A percentile compares a stretch with the other conserved stretches of the same genome.
Conservation (phyloP, 2,797 vertebrate species). For the Chanos chanos region DNA sequence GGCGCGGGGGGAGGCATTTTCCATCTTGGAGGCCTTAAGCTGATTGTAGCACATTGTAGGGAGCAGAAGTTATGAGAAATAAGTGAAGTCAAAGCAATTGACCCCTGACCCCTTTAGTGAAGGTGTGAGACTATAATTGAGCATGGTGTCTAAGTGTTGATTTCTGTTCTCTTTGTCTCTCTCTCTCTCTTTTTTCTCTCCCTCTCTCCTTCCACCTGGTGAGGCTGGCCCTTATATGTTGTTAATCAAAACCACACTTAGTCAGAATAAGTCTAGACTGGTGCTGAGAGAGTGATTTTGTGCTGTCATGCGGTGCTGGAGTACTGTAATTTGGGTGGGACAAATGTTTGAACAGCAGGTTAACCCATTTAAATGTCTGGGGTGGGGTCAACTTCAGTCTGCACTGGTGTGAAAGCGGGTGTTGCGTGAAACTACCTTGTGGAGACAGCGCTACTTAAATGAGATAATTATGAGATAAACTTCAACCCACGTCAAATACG, state of each 20-base stretch:
- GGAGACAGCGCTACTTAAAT: too few relatives aligned
- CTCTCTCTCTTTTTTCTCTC: not conserved
- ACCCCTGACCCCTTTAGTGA: not conserved
- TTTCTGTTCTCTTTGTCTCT: not conserved
- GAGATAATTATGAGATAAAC: too few relatives aligned
- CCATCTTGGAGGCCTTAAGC: too few relatives aligned
- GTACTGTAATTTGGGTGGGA: not conserved
- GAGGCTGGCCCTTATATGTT: not conserved
- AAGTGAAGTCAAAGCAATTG: too few relatives aligned
- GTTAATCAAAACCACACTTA: slow-evolving; percentile 21
- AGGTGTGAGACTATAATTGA: not conserved
- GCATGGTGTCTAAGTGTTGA: too few relatives aligned
- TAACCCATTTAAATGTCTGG: not conserved
- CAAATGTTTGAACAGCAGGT: slow-evolving; percentile 17
- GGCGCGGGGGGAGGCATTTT: too few relatives aligned
- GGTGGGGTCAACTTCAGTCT: not conserved
- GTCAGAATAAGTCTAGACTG: slow-evolving; percentile 5
- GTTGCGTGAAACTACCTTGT: too few relatives aligned
- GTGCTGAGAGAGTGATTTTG: slow-evolving; percentile 12
- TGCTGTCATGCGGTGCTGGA: not conserved
- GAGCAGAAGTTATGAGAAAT: too few relatives aligned
- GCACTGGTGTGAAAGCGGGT: not conserved
- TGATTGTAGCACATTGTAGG: too few relatives aligned
- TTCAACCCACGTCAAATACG: too few relatives aligned
- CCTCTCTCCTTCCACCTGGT: not conserved